Evolutionary conservation across 2,888 invertebrate species (phyloP), one percentile per base, ranked within the genome.

Genomic region (Chirona hameri): DNA sequence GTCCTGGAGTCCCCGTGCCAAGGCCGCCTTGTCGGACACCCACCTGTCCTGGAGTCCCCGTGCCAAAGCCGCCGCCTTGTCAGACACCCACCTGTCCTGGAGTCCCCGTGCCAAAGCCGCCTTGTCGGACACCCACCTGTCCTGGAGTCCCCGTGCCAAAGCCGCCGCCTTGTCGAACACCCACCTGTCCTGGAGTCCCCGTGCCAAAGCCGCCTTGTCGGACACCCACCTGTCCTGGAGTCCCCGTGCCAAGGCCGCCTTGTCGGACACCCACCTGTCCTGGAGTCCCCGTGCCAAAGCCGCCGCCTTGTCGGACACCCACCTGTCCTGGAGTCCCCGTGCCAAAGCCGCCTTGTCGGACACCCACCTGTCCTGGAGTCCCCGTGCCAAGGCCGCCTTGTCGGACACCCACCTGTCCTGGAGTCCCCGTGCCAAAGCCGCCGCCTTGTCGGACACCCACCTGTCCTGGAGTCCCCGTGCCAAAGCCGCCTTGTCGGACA

Each of bases 391-490:
- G 39, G 4, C 39, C 2, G 39, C 39, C 39, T 39, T 7, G 4
- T 39, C 39, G 4, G 39, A 2, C 1, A 9, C 76, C 39, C 39
- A 76, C 76, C 76, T 39, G 46, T 46, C 39, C 24, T 76, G 76
- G 10, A 76, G 76, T 1, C 76, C 76, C 24, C 76, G 90, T 39
- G 39, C 39, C 39, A 5, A 39, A 7, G n/a, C n/a, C n/a, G 4
- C 39, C 2, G 39, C 39, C 39, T 39, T 7, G 4, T 39, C 39
- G 4, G 39, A 2, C 1, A 9, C 76, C 39, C 39, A 76, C 76
- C 76, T 39, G 46, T 46, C 39, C 24, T 76, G 76, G 10, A 76
- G 76, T 1, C 76, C 76, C 24, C 76, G 90, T 39, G 39, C 39
- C 39, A 5, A 39, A 7, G 4, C 39, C 2, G 39, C 39, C 39